Conservation (phyloP, 2,113 vertebrate genomes). For the Leucosticte australis region DNA sequence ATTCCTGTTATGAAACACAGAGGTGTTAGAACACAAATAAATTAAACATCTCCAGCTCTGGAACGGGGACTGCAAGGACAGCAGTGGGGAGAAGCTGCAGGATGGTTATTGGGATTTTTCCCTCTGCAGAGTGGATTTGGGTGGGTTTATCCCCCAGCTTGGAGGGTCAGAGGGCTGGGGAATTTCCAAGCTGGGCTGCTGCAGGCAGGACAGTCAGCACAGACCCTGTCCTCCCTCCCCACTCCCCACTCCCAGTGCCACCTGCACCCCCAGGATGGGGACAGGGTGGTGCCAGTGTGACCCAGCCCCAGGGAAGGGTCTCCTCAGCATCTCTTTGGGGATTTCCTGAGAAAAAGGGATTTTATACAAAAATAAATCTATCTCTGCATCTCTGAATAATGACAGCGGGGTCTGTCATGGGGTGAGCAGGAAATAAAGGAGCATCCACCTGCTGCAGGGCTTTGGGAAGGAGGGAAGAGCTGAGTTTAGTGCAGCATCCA, state of each 20-base stretch:
- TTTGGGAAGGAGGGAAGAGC: not conserved
- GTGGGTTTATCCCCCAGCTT: not conserved
- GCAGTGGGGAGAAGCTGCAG: not conserved
- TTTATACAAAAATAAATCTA: not conserved
- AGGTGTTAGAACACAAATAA: not conserved
- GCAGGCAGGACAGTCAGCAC: not conserved
- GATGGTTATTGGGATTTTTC: not conserved
- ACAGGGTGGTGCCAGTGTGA: rapidly evolving
- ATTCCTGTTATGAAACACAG: not conserved
- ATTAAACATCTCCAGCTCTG: not conserved
- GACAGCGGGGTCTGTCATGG: rapidly evolving
- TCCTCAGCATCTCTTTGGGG: not conserved
- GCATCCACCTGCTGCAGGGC: not conserved
- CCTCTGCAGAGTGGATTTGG: not conserved
- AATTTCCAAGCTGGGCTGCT: not conserved
- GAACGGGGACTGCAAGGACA: not conserved
- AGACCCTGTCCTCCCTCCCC: not conserved
- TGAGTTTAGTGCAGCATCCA: not conserved
- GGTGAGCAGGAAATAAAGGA: not conserved
- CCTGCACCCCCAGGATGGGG: not conserved
- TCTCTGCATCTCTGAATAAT: not conserved
- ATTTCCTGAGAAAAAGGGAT: not conserved
- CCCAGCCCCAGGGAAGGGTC: rapidly evolving
- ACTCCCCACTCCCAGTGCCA: not conserved
- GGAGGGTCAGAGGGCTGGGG: not conserved